phyloP scores from a whole-genome alignment of 2,797 vertebrate species.

The Cynopterus sphinx region DNA sequence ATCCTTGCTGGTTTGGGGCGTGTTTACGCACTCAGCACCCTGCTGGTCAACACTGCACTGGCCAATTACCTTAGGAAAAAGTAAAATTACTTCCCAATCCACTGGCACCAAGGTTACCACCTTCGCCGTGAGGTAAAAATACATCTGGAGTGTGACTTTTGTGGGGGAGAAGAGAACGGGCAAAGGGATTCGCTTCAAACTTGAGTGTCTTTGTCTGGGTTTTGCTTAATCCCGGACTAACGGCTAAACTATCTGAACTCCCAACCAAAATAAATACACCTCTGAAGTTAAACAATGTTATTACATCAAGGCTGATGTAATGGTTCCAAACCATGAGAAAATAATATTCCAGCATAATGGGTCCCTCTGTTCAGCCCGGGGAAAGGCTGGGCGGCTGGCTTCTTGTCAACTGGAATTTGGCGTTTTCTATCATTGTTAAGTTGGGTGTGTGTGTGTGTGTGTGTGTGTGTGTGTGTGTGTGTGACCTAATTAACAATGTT shows the following conservation, averaged over 20 bases:
- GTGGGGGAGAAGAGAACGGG: slow-evolving; percentile 6
- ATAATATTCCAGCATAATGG: slow-evolving; percentile 83
- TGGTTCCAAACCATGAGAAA: slow-evolving; percentile 85
- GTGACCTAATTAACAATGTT: slow-evolving; percentile 59
- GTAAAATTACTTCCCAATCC: not conserved
- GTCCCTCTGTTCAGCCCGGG: slow-evolving; percentile 78
- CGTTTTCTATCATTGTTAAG: slow-evolving; percentile 69
- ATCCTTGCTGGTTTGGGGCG: not conserved
- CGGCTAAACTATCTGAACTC: slow-evolving; percentile 86
- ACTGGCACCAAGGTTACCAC: not conserved
- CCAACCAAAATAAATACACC: slow-evolving; percentile 87
- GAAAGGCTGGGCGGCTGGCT: slow-evolving; percentile 77
- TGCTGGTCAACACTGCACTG: not conserved
- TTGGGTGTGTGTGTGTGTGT: too few species aligned
- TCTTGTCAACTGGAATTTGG: slow-evolving; percentile 77
- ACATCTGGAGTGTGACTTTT: not conserved
- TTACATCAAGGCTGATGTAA: slow-evolving; percentile 87
- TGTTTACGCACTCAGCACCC: not conserved
- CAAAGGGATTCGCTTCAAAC: slow-evolving; percentile 72
- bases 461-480: slow-evolving; percentile 36
- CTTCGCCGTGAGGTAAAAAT: slow-evolving; percentile 70
- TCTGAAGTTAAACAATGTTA: slow-evolving; percentile 86
- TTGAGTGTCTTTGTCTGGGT: slow-evolving; percentile 80
- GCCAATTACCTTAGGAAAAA: slow-evolving; percentile 47
- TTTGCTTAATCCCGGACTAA: slow-evolving; percentile 84